These are phyloP conservation scores for Emys orbicularis DNA, from an alignment of 2,797 vertebrate genomes.

Conservation along the genomic window DNA sequence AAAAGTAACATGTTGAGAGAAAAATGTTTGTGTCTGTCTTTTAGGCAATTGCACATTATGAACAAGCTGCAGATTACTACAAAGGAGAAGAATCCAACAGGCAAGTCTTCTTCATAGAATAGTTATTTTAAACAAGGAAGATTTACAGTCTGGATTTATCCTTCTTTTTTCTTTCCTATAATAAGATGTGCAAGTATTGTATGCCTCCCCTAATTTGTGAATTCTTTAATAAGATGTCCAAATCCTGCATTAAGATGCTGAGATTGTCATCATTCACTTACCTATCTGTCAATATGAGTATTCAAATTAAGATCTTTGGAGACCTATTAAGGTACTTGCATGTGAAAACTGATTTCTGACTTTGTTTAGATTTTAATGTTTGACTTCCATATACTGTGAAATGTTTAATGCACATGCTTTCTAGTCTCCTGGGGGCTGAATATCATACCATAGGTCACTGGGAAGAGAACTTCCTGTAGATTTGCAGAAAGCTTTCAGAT, in stretches of 20 bases:
- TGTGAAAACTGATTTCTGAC: neutral
- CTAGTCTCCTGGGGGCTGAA: neutral
- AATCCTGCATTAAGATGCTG: neutral
- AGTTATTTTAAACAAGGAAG: neutral
- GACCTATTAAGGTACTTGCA: neutral
- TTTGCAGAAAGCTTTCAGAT: neutral
- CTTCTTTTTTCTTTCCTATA: neutral
- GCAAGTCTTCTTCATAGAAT: constrained; percentile 70
- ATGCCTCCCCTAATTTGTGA: neutral
- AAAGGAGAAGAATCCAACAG: constrained; percentile 99
- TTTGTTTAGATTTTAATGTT: neutral
- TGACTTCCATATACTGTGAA: neutral
- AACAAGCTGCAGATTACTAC: constrained; percentile 99
- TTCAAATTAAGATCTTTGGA: neutral
- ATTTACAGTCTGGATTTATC: neutral
- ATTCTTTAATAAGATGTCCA: neutral
- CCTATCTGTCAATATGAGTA: neutral
- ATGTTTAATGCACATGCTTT: accelerated
- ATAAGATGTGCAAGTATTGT: neutral
- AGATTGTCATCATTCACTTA: neutral
- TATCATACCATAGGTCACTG: accelerated
- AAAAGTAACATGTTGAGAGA: accelerated
- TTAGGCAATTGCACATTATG: constrained; percentile 97
- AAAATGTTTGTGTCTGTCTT: constrained; percentile 39
- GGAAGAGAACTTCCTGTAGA: neutral